Base-by-base conservation (phyloP, 2,113 vertebrate genomes). In the Rana temporaria region DNA sequence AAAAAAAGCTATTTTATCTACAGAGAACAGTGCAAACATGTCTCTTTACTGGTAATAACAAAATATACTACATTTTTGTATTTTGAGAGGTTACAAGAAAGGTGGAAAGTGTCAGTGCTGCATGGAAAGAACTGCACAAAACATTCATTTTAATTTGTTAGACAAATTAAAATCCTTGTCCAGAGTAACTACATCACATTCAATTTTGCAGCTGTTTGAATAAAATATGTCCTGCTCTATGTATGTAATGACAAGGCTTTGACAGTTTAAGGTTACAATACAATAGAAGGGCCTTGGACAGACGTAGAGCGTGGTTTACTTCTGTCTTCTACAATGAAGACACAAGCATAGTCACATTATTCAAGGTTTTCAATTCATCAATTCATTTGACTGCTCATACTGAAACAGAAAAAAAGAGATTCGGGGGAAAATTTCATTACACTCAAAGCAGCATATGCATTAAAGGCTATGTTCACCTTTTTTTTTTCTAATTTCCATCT, bases 281-380 rank as follows among this genome's bases (percentile, higher is more conserved):
- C 87, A 87, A 88, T 86, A 87, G 82, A 24, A 26, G 15, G 68
- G 79, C 87, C 88, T 90, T 90, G 87, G 90, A 85, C 83, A 84
- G 19, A 4, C 17, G 72, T 86, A 68, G 57, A 76, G 84, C 78
- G 3, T 22, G 67, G 57, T 82, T 15, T 0, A 0, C 38, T 69
- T 62, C 59, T 85, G 83, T 81, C 85, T 86, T 72, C 70, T 67
- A 81, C 82, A 85, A 84, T 76, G 84, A 89, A 87, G 86, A 90
- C 85, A 69, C 84, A 87, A 87, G 86, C 81, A 70, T 76, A 91
- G 86, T 84, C 78, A 88, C 86, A 86, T 89, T 77, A 84, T 73
- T 86, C 87, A 91, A 86, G 88, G 87, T 77, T 86, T 87, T 85
- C 84, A 87, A 90, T 90, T 87, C 85, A 89, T 90, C 88, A 86